A percentile compares a stretch with the other conserved stretches of the same genome.
These are phyloP conservation scores for Amphiprion percula DNA, from an alignment of 2,113 vertebrate genomes.

Conservation along the genomic window DNA sequence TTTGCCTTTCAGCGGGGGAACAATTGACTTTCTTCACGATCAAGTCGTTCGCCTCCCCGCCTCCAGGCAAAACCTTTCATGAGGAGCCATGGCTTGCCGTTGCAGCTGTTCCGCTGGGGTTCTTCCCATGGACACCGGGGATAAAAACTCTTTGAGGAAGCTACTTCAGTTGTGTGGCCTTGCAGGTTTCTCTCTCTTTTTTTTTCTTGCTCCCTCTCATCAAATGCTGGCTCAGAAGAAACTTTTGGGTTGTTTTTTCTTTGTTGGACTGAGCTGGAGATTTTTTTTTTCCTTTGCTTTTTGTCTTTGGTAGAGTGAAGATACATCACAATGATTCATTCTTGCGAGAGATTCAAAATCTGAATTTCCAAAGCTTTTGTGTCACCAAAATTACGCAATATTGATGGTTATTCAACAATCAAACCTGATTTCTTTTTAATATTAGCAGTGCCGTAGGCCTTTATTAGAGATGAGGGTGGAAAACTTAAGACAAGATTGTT, in stretches of 20 bases:
- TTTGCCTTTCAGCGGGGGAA: constrained; percentile 88
- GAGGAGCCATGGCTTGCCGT: constrained; percentile 88
- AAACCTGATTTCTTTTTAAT: no score
- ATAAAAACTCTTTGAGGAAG: constrained; percentile 72
- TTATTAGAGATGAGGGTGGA: no score
- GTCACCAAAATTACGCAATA: no score
- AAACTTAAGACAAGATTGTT: no score
- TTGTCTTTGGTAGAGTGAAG: constrained; percentile 4
- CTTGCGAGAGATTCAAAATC: background rate
- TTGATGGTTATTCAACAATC: no score
- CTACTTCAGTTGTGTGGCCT: constrained; percentile 60
- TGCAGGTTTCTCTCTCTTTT: constrained; percentile 63
- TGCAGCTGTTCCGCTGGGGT: constrained; percentile 91
- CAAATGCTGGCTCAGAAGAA: constrained; percentile 49
- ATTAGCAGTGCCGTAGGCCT: no score
- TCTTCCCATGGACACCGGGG: constrained; percentile 94
- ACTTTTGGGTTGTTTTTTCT: constrained; percentile 39
- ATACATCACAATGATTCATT: background rate
- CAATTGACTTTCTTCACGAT: constrained; percentile 97
- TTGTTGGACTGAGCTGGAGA: constrained; percentile 27
- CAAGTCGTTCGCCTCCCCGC: constrained; percentile 93
- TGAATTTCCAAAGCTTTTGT: background rate
- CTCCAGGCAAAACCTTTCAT: constrained; percentile 96
- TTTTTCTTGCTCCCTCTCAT: constrained; percentile 8
- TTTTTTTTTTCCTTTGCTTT: background rate